Evolutionary conservation across 2,797 vertebrate species (phyloP).

Genomic region (Phrynocephalus forsythii): DNA sequence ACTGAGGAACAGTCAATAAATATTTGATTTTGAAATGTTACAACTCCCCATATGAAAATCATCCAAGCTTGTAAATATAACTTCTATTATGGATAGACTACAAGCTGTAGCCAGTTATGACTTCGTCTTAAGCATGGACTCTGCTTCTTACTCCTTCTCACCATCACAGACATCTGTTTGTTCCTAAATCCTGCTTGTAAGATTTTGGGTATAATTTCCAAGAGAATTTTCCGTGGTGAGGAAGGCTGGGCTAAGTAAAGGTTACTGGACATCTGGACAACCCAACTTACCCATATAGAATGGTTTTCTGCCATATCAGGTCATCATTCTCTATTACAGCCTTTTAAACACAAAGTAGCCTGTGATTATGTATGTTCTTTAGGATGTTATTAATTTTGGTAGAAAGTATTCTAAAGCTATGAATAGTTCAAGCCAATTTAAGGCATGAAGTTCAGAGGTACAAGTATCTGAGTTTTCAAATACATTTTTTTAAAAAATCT

Average conservation of each 20-base stretch:
- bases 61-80: background rate
- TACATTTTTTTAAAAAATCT: background rate
- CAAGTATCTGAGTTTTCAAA: background rate
- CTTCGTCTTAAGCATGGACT: background rate
- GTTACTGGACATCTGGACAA: no score
- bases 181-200: background rate
- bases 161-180: background rate
- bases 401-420: background rate
- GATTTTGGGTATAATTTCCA: background rate
- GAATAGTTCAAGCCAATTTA: background rate
- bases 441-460: background rate
- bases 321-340: background rate
- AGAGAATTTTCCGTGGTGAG: background rate
- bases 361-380: background rate
- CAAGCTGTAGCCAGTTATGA: background rate
- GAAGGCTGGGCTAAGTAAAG: background rate
- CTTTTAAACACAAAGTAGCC: background rate
- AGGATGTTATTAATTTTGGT: background rate
- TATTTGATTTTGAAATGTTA: background rate
- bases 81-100: background rate
- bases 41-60: background rate
- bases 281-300: background rate
- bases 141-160: background rate
- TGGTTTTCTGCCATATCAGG: background rate
- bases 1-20: background rate